Percentiles rank a stretch among this genome's conserved stretches.
Evolutionary conservation across 2,113 vertebrate species (phyloP).

Genomic region (Romanogobio albipinnatus): DNA sequence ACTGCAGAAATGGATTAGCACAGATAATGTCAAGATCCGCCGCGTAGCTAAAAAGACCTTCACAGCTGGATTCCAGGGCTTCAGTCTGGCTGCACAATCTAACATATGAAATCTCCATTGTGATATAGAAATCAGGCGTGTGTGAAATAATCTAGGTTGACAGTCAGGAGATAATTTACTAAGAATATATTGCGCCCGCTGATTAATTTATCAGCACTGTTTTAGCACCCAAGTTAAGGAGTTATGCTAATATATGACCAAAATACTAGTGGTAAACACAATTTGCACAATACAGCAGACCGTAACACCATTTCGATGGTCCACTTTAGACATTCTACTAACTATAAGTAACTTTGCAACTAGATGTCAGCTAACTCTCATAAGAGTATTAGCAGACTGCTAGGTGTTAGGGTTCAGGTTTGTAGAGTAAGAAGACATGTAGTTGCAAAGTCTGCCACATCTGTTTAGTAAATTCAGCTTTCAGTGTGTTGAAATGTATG

Average conservation of each 20-base stretch:
- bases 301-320: too few species aligned
- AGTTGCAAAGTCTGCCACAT: too few species aligned
- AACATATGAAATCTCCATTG: background rate
- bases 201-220: background rate
- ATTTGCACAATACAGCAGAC: background rate
- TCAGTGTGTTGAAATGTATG: background rate
- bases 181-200: background rate
- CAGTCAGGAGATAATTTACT: background rate
- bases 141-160: background rate
- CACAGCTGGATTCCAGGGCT: slow-evolving; percentile 17
- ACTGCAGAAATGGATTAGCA: slow-evolving; percentile 2
- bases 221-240: background rate
- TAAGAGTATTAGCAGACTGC: too few species aligned
- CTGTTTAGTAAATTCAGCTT: background rate
- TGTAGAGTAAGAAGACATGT: too few species aligned
- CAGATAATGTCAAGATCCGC: slow-evolving; percentile 10
- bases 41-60: background rate
- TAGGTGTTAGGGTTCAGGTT: too few species aligned
- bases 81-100: background rate
- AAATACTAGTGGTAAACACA: too few species aligned
- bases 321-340: too few species aligned
- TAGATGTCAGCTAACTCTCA: too few species aligned
- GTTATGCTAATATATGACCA: too few species aligned
- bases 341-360: too few species aligned
- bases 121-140: background rate